phyloP scores from a whole-genome alignment of 92 coral and sea anemone species.

The Phenganax marumi region DNA sequence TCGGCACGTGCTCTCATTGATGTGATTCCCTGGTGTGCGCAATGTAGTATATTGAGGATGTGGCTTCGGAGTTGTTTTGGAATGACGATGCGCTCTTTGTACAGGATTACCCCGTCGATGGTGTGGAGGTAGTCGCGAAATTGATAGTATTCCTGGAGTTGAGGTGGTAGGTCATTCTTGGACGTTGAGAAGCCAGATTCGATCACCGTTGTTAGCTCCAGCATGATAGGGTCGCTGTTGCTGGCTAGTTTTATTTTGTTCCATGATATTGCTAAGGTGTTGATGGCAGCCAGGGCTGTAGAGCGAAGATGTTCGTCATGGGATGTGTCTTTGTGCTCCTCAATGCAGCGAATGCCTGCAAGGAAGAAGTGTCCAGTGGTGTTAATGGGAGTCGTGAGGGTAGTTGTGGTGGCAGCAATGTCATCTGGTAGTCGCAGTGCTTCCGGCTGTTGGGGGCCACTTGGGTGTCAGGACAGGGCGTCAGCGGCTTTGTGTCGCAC shows the following conservation, averaged over 20 bases:
- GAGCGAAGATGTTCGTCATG: background rate
- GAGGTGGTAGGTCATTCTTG: background rate
- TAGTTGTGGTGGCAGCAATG: background rate
- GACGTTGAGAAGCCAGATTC: background rate
- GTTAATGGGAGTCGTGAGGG: background rate
- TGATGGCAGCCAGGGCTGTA: background rate
- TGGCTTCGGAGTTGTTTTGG: background rate
- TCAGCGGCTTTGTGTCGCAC: too few relatives aligned
- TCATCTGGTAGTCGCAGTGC: too few relatives aligned
- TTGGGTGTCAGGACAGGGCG: too few relatives aligned
- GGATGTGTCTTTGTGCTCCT: too few relatives aligned
- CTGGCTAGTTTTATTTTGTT: background rate
- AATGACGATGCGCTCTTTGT: conserved; percentile 3
- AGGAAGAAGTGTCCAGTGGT: background rate
- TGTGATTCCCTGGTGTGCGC: conserved; percentile 25
- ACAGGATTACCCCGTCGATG: conserved; percentile 1
- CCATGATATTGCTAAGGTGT: conserved; percentile 2
- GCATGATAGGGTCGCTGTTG: background rate
- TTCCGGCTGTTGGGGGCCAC: too few relatives aligned
- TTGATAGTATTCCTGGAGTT: conserved; percentile 1
- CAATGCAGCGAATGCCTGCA: too few relatives aligned
- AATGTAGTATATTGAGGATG: conserved; percentile 3
- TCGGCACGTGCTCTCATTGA: conserved; percentile 28
- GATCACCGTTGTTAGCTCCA: background rate
- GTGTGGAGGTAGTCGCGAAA: conserved; percentile 2